Evolutionary conservation across 2,797 vertebrate genomes (phyloP).

Genomic region (Vultur gryphus): DNA sequence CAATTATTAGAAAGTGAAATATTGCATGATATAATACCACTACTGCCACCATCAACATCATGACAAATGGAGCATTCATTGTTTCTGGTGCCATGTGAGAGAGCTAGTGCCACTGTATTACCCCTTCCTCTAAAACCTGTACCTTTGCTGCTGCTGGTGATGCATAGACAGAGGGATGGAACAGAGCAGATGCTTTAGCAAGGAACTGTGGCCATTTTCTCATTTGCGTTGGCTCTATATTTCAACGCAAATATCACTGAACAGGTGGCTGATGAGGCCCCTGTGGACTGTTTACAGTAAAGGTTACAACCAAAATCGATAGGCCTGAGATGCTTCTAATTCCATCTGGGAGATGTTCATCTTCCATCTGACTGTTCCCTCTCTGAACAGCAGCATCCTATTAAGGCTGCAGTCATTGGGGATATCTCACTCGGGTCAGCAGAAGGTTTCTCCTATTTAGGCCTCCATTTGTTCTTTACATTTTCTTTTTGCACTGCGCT

Average conservation of each 20-base stretch:
- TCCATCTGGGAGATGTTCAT: constrained; percentile 62
- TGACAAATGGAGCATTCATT: constrained; percentile 17
- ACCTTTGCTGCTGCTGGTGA: constrained; percentile 28
- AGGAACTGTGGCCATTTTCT: constrained; percentile 54
- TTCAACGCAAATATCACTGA: constrained; percentile 64
- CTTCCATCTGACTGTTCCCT: constrained; percentile 44
- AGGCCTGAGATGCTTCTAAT: constrained; percentile 64
- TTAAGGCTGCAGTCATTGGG: constrained; percentile 46
- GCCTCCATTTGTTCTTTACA: not conserved
- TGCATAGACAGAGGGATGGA: constrained; percentile 15
- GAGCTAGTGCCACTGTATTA: constrained; percentile 16
- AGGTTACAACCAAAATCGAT: constrained; percentile 75
- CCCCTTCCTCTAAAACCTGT: constrained; percentile 30
- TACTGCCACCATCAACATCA: not conserved
- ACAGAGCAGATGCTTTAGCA: constrained; percentile 62
- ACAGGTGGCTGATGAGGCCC: constrained; percentile 61
- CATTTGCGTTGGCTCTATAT: constrained; percentile 54
- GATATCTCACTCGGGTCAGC: not conserved
- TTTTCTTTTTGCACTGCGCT: not conserved
- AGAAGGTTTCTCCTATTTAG: constrained; percentile 27
- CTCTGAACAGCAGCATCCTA: constrained; percentile 62
- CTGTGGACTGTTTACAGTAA: constrained; percentile 56
- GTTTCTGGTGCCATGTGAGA: not conserved
- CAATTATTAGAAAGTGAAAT: constrained; percentile 67
- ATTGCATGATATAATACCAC: constrained; percentile 30